Percentiles rank a stretch among this genome's conserved stretches.
Conservation (phyloP, 2,113 vertebrate genomes). For the Myiopsitta monachus region DNA sequence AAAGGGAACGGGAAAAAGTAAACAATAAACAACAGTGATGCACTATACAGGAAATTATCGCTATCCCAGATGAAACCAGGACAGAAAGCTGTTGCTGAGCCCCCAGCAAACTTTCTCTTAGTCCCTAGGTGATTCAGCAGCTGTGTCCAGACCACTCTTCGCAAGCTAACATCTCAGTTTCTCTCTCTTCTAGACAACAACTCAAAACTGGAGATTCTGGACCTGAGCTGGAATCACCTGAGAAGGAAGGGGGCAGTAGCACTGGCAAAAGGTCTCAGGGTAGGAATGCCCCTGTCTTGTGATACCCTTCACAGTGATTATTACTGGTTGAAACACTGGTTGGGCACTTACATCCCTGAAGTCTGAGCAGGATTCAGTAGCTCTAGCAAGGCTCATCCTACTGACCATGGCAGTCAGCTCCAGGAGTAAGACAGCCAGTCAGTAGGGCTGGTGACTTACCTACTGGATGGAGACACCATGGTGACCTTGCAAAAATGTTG, state of each 20-base stretch:
- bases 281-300: slow-evolving; percentile 36
- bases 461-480: background rate
- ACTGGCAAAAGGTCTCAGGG: slow-evolving; percentile 85
- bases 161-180: background rate
- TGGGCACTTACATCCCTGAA: background rate
- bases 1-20: background rate
- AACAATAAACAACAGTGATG: background rate
- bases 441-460: background rate
- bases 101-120: background rate
- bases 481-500: background rate
- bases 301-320: background rate
- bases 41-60: background rate
- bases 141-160: background rate
- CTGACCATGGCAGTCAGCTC: background rate
- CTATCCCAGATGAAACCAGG: background rate
- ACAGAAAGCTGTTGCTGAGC: background rate
- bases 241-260: slow-evolving; percentile 81
- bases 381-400: background rate
- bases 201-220: slow-evolving; percentile 79
- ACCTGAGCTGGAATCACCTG: slow-evolving; percentile 91
- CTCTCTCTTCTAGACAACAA: slow-evolving; percentile 79
- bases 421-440: background rate
- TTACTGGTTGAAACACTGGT: background rate
- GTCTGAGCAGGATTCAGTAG: background rate
- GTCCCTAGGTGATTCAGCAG: background rate